phyloP scores from a whole-genome alignment of 1,140 invertebrate genomes.

The Hycleus phaleratus region DNA sequence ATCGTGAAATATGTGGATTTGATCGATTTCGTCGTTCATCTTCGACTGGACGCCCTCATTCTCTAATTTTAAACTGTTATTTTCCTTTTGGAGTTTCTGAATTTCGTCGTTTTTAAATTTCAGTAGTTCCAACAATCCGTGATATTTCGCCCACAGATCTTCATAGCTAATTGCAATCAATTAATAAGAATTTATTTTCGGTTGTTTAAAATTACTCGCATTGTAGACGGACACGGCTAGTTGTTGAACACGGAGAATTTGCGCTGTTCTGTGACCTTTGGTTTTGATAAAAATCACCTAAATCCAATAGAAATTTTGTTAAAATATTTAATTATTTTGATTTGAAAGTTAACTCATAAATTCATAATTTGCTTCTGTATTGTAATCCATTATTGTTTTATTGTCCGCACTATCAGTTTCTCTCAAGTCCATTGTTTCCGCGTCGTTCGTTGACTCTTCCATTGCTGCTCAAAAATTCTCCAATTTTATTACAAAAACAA shows the following conservation, averaged over 20 bases:
- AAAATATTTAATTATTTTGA: too few species aligned
- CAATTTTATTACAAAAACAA: too few species aligned
- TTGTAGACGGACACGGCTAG: slow-evolving; percentile 27
- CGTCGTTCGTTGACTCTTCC: too few species aligned
- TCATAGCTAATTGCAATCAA: slow-evolving; percentile 15
- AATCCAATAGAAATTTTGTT: too few species aligned
- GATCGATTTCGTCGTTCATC: too few species aligned
- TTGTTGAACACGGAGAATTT: slow-evolving; percentile 12
- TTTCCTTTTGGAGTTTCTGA: slow-evolving; percentile 21
- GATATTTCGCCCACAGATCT: slow-evolving; percentile 21
- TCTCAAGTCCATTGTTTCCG: too few species aligned
- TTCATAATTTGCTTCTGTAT: too few species aligned
- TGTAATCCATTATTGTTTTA: too few species aligned
- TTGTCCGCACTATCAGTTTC: too few species aligned
- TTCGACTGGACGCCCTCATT: slow-evolving; percentile 1
- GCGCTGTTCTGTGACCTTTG: background rate
- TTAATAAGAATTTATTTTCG: background rate
- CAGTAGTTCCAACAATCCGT: slow-evolving; percentile 22
- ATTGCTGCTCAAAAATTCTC: too few species aligned
- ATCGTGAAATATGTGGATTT: background rate
- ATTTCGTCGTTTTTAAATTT: slow-evolving; percentile 20
- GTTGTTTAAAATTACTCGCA: slow-evolving; percentile 18
- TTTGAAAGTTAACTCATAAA: too few species aligned
- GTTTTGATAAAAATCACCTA: too few species aligned
- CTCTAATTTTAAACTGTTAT: slow-evolving; percentile 15